A percentile compares a stretch with the other conserved stretches of the same genome.
Conservation (phyloP, 2,797 vertebrate genomes). For the Neomorphus geoffroyi region DNA sequence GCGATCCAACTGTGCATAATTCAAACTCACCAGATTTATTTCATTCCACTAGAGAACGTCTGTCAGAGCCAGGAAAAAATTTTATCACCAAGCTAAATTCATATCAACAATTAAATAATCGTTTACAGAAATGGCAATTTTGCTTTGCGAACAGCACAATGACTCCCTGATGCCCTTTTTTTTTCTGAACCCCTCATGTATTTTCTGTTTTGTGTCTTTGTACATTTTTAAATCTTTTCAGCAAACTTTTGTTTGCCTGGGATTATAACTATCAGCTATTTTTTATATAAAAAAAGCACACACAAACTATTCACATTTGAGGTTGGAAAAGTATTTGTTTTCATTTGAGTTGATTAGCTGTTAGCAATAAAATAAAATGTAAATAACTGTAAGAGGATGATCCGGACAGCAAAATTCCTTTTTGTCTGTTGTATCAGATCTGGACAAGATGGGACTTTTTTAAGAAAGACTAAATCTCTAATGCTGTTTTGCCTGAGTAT, state of each 20-base stretch:
- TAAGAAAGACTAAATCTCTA: not conserved
- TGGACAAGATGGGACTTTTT: not conserved
- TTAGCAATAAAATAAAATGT: conserved; percentile 28
- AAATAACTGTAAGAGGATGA: conserved; percentile 36
- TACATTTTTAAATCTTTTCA: not conserved
- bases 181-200: not conserved
- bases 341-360: conserved; percentile 58
- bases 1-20: conserved; percentile 50
- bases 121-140: conserved; percentile 25
- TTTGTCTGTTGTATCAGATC: conserved; percentile 22
- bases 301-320: not conserved
- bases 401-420: conserved; percentile 9
- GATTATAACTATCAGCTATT: not conserved
- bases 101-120: conserved; percentile 71
- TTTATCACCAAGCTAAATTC: conserved; percentile 65
- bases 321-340: conserved; percentile 3
- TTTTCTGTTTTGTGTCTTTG: not conserved
- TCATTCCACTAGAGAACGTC: conserved; percentile 38
- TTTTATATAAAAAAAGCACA: not conserved
- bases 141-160: conserved; percentile 49
- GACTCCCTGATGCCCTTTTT: conserved; percentile 43
- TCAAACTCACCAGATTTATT: conserved; percentile 60
- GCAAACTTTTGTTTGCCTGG: not conserved
- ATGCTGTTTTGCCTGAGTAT: not conserved
- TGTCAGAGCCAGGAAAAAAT: conserved; percentile 61